A percentile compares a stretch with the other conserved stretches of the same genome.
phyloP scores from a whole-genome alignment of 2,888 invertebrate species.

The Eledone cirrhosa region DNA sequence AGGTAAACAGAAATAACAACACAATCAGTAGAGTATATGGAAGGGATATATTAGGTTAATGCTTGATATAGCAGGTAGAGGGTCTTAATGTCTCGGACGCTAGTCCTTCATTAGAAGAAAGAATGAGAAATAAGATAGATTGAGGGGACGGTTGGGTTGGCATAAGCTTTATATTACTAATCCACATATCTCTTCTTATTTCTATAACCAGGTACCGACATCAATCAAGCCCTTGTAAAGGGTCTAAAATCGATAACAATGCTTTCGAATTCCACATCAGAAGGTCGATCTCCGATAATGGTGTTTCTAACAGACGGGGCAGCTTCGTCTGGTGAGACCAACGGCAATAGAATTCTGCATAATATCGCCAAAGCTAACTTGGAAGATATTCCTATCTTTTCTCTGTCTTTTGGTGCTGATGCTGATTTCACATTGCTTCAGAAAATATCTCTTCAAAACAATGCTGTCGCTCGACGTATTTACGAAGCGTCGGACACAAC shows the following conservation, averaged over 20 bases:
- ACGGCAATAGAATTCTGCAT: constrained; percentile 52
- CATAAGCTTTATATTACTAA: not conserved
- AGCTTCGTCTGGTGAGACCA: constrained; percentile 63
- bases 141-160: too few species aligned
- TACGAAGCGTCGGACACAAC: constrained; percentile 79
- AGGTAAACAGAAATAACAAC: too few species aligned
- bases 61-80: too few species aligned
- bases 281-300: constrained; percentile 46
- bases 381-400: constrained; percentile 44
- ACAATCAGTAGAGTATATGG: too few species aligned
- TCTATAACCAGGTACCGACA: constrained; percentile 72
- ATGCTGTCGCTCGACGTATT: constrained; percentile 77
- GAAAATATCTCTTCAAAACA: constrained; percentile 71
- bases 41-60: too few species aligned
- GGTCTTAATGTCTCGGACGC: too few species aligned
- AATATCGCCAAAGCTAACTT: constrained; percentile 44
- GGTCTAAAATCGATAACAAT: constrained; percentile 69
- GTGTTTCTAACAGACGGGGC: constrained; percentile 68
- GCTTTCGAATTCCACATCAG: constrained; percentile 36
- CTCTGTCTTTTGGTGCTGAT: constrained; percentile 47
- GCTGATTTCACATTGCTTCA: constrained; percentile 51
- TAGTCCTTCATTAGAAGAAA: too few species aligned
- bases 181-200: not conserved
- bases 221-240: constrained; percentile 72
- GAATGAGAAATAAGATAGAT: too few species aligned